These are phyloP conservation scores for Catostomus latipinnis DNA, from an alignment of 2,797 vertebrate genomes.

Conservation along the genomic window DNA sequence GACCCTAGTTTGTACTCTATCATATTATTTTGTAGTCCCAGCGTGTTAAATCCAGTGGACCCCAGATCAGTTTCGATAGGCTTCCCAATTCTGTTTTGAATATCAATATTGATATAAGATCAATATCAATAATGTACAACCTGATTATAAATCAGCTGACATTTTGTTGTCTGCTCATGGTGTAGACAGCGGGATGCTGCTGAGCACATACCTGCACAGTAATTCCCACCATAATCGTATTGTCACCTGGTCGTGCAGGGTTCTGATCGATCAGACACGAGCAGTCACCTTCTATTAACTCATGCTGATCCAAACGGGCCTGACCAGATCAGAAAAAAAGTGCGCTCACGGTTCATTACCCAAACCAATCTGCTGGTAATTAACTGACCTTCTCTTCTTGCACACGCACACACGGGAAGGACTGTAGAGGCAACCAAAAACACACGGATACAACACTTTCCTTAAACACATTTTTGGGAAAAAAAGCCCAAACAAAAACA, in stretches of 20 bases:
- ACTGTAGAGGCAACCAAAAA: constrained; percentile 51
- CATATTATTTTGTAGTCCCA: constrained; percentile 8
- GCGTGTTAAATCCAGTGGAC: constrained; percentile 14
- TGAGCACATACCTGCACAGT: constrained; percentile 56
- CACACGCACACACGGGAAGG: background rate
- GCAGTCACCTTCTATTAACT: constrained; percentile 73
- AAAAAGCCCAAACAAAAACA: background rate
- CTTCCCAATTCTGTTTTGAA: background rate
- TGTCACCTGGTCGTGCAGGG: constrained; percentile 56
- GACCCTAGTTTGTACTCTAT: too few relatives aligned
- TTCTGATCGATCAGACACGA: constrained; percentile 66
- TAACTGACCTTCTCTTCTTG: constrained; percentile 69
- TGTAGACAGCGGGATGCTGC: background rate
- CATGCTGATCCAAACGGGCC: constrained; percentile 64
- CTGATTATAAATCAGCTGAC: background rate
- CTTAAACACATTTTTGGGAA: constrained; percentile 33
- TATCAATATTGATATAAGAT: background rate
- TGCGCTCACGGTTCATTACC: constrained; percentile 77
- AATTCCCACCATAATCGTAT: constrained; percentile 69
- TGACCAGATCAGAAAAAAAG: constrained; percentile 51
- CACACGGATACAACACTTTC: background rate
- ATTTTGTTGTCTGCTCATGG: background rate
- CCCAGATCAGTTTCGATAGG: background rate
- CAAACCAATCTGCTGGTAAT: constrained; percentile 81
- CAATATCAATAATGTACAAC: background rate